A percentile compares a stretch with the other conserved stretches of the same genome.
phyloP scores from a whole-genome alignment of 2,888 invertebrate species.

The Agrochola litura region DNA sequence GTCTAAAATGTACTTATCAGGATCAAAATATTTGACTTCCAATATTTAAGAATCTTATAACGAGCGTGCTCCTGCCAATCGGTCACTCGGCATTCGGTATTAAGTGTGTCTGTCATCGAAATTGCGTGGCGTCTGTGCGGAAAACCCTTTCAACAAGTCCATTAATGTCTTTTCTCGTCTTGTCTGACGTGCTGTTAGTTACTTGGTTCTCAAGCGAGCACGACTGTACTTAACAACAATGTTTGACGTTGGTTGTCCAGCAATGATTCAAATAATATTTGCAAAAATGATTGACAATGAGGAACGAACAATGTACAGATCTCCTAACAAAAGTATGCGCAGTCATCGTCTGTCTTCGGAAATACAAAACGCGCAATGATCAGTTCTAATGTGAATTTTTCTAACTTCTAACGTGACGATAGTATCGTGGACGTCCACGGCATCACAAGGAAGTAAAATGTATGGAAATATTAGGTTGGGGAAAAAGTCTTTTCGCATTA shows the following conservation, averaged over 20 bases:
- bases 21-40: neutral
- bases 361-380: neutral
- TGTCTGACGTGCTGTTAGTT: neutral
- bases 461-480: no score
- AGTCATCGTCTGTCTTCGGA: neutral
- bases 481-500: no score
- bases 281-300: neutral
- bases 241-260: neutral
- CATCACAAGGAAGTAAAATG: neutral
- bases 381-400: neutral
- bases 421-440: no score
- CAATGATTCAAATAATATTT: neutral
- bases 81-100: neutral
- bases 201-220: neutral
- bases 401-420: neutral
- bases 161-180: neutral
- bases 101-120: neutral
- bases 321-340: neutral
- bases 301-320: neutral
- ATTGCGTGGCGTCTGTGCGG: neutral
- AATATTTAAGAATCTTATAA: neutral
- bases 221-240: neutral
- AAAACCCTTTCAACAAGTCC: neutral
- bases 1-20: neutral
- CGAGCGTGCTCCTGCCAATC: neutral